phyloP scores from a whole-genome alignment of 1,140 invertebrate species.

The Prorops nasuta region DNA sequence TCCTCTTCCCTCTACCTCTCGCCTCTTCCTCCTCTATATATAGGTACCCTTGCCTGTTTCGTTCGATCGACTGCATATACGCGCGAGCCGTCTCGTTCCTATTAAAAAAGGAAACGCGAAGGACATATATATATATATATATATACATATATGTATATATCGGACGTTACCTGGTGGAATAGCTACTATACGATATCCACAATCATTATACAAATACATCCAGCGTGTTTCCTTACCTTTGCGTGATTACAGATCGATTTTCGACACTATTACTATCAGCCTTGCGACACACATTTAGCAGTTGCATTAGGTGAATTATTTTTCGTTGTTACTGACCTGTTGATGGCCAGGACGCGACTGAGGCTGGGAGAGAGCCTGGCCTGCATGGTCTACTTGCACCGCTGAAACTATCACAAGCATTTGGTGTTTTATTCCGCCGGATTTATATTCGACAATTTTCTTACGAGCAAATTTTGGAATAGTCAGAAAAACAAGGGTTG shows the following conservation, averaged over 20 bases:
- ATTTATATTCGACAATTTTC: slow-evolving; percentile 18
- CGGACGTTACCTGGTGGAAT: no score
- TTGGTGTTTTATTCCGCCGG: slow-evolving; percentile 49
- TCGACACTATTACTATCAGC: slow-evolving; percentile 9
- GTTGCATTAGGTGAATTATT: slow-evolving; percentile 29
- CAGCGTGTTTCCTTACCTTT: no score
- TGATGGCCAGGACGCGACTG: slow-evolving; percentile 55
- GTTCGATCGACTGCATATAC: no score
- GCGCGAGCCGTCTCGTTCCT: no score
- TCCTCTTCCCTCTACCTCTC: slow-evolving; percentile 13
- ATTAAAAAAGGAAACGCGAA: no score
- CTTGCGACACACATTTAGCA: slow-evolving; percentile 4
- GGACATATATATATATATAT: no score
- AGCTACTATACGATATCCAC: no score
- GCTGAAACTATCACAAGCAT: slow-evolving; percentile 55
- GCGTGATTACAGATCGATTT: no score
- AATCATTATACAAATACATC: no score
- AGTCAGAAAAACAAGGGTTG: slow-evolving; percentile 17
- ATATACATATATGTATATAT: no score
- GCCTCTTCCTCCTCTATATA: no score
- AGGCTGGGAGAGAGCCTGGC: slow-evolving; percentile 55
- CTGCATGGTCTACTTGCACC: slow-evolving; percentile 56
- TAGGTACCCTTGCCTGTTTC: no score
- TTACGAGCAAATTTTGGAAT: slow-evolving; percentile 19
- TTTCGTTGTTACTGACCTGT: slow-evolving; percentile 55